Base-by-base conservation (phyloP, 2,888 invertebrate species). In the Eristalis arbustorum region DNA sequence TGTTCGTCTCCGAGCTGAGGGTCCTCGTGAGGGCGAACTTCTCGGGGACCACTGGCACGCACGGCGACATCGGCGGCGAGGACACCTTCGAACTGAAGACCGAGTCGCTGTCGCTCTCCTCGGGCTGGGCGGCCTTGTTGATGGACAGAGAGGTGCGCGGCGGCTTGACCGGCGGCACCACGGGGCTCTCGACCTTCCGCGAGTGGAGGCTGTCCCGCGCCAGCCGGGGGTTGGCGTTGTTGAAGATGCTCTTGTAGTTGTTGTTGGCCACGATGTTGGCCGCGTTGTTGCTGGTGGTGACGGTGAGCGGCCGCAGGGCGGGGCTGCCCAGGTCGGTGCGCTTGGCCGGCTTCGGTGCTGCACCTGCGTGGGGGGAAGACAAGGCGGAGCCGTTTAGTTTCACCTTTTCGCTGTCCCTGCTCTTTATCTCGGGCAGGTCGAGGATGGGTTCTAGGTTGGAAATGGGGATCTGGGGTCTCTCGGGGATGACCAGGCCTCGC, bases 401-500 rank as follows among this genome's bases (percentile, higher is more conserved):
- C 78, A 94, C 93, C 87, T 94, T 92, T 88, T 94, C 90, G 40
- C 94, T 94, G 90, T 96, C 95, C 88, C 95, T 94, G 89, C 96
- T 96, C 92, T 96, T 96, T 73, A 98, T 97, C 94, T 96, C 96
- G 1, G 97, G 97, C 90, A 98, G 93, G 92, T 97, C 96, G 66
- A 96, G 93, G 49, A 95, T 94, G 23, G 95, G 95, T 75, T 94
- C 94, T 93, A 92, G 89, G 69, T 89, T 90, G 89, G 81, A 92
- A 88, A 89, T 88, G 3, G 93, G 91, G 88, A 94, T 93, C 28
- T 94, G 92, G 14, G 94, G 94, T 84, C 94, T 94, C 90, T 98
- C 97, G 4, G 98, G 98, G 91, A 98, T 98, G 40, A 97, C 96
- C 89, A 98, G 93, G n/a, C 97, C 98, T 90, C 97, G 95, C 81